Evolutionary conservation across 2,113 vertebrate genomes (phyloP).

Genomic region (Suncus etruscus): DNA sequence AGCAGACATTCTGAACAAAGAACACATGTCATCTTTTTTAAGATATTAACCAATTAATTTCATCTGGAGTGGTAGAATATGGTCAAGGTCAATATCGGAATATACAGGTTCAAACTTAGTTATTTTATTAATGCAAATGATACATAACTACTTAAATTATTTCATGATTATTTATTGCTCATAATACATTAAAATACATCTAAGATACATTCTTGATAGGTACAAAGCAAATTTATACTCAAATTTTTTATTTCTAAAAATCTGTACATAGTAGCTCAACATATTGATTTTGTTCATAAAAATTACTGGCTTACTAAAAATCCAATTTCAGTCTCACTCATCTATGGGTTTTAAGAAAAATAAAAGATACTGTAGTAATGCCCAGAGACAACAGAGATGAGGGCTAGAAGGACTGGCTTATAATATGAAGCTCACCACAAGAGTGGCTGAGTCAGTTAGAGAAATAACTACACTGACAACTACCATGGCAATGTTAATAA

Average conservation of each 20-base stretch:
- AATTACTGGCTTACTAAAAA: constrained; percentile 16
- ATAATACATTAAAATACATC: too few relatives aligned
- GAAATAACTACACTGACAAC: too few relatives aligned
- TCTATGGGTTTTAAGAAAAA: too few relatives aligned
- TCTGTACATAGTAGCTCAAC: neutral
- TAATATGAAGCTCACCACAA: too few relatives aligned
- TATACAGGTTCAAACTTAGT: too few relatives aligned
- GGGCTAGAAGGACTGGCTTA: too few relatives aligned
- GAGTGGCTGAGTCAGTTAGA: too few relatives aligned
- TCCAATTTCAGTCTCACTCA: neutral
- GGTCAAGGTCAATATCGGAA: neutral
- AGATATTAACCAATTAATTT: neutral
- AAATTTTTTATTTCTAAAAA: constrained; percentile 25
- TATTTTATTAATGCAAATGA: constrained; percentile 54
- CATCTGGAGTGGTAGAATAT: constrained; percentile 19
- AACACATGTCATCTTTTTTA: neutral
- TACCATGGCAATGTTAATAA: too few relatives aligned
- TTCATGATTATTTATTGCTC: neutral
- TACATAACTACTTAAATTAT: constrained; percentile 39
- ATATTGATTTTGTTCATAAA: constrained; percentile 12
- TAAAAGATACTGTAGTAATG: too few relatives aligned
- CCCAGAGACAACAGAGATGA: too few relatives aligned
- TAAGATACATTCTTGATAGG: neutral
- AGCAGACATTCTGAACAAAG: neutral
- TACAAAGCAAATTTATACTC: neutral